Base-by-base conservation (phyloP, 1,140 invertebrate genomes). In the Drosophila lini region DNA sequence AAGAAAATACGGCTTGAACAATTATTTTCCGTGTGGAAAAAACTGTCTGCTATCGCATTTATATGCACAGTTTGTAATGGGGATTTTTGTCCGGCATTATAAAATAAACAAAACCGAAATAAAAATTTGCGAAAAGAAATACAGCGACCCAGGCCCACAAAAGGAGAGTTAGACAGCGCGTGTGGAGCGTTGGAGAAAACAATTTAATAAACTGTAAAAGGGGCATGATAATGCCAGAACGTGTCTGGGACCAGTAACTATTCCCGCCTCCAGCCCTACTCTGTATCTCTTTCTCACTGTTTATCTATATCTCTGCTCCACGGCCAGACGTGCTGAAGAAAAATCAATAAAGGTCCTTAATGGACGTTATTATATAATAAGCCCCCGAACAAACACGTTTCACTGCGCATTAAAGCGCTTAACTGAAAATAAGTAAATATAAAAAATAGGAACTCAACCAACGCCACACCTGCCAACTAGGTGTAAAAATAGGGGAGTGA, bases 191-290 rank as follows among this genome's bases (percentile, higher is more conserved):
- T 5, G 45, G 59, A 34, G 52, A 68, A 81, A 81, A 85, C 81
- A 90, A 85, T 90, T 90, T 90, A 90, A 90, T 90, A 90, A 80
- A 90, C 85, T 90, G 85, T 78, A 84, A 89, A 89, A 85, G 73
- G 86, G 78, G 60, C 85, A 81, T 81, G 78, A 83, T 90, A 85
- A 90, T 90, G 85, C 64, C 52, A 53, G 61, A 74, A 90, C 85
- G 81, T 90, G 83, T 82, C 80, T 78, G 85, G 73, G 81, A 63
- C 44, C 28, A 58, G 62, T 34, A 74, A 81, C 69, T 82, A 82
- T 79, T 78, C 60, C 36, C 42, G 10, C 10, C 25, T 5, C 38
- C 58, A 78, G 52, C 73, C 58, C 52, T 11, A 34, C 42, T 38
- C 52, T 10, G 52, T 55, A 55, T 55, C 52, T 55, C 25, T 25